A percentile compares a stretch with the other conserved stretches of the same genome.
Conservation (phyloP, 2,888 invertebrate genomes). For the Apeira syringaria region DNA sequence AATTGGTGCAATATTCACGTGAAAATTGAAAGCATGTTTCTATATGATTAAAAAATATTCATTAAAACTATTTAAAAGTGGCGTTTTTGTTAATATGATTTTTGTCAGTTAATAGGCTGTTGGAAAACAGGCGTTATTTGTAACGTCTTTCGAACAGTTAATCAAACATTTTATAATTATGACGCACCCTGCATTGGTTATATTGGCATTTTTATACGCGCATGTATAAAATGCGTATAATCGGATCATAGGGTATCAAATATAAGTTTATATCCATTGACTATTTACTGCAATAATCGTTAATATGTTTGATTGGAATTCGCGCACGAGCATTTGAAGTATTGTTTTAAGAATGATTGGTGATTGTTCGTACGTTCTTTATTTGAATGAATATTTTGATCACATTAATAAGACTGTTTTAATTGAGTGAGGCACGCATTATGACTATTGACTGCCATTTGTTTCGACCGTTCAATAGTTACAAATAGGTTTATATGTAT, state of each 20-base stretch:
- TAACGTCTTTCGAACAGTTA: too few species aligned
- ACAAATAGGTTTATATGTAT: slow-evolving; percentile 35
- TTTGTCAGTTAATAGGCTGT: too few species aligned
- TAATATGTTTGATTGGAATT: slow-evolving; percentile 51
- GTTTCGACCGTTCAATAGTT: slow-evolving; percentile 31
- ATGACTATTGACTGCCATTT: slow-evolving; percentile 66
- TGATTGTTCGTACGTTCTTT: slow-evolving; percentile 25
- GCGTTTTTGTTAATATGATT: too few species aligned
- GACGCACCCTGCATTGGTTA: slow-evolving; percentile 65
- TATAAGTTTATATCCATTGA: slow-evolving; percentile 52
- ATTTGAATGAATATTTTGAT: slow-evolving; percentile 34
- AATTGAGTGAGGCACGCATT: slow-evolving; percentile 65
- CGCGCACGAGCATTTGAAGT: slow-evolving; percentile 65
- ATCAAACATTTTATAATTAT: too few species aligned
- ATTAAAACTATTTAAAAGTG: too few species aligned
- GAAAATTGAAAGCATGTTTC: too few species aligned
- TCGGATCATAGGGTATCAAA: slow-evolving; percentile 73
- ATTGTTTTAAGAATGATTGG: slow-evolving; percentile 40
- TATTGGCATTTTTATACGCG: slow-evolving; percentile 61
- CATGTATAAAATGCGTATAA: slow-evolving; percentile 66
- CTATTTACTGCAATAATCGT: too few species aligned
- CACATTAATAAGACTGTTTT: slow-evolving; percentile 75
- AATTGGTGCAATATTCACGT: slow-evolving; percentile 49
- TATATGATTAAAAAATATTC: too few species aligned
- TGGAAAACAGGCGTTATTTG: too few species aligned